Evolutionary conservation across 2,888 invertebrate species (phyloP).

Genomic region (Alcis repandata): DNA sequence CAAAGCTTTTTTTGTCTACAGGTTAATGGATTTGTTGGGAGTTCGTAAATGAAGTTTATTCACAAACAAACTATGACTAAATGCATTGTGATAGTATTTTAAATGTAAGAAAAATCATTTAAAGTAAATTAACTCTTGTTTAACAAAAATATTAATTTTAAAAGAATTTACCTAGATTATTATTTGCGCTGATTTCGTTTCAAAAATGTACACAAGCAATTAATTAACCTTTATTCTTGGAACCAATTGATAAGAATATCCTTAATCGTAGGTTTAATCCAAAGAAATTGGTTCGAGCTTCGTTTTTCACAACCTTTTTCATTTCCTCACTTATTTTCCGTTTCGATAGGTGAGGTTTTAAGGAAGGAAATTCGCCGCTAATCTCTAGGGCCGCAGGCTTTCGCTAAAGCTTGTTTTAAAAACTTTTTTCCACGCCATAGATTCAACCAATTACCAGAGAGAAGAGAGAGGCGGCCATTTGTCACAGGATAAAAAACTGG

Average conservation of each 20-base stretch:
- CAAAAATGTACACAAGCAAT: no score
- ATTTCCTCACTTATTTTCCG: constrained; percentile 16
- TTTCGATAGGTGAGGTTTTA: constrained; percentile 22
- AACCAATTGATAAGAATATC: not conserved
- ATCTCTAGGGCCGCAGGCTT: constrained; percentile 31
- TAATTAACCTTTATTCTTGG: not conserved
- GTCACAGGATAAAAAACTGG: constrained; percentile 75
- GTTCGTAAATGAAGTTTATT: no score
- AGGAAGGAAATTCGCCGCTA: constrained; percentile 23
- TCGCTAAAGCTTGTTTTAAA: constrained; percentile 45
- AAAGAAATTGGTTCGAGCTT: not conserved
- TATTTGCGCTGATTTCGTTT: no score
- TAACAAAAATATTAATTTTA: not conserved
- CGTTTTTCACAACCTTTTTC: constrained; percentile 7
- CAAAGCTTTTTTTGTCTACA: not conserved
- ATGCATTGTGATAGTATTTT: not conserved
- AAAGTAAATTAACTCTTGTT: not conserved
- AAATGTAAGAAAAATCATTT: no score
- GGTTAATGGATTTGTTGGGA: constrained; percentile 1
- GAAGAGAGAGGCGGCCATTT: constrained; percentile 71
- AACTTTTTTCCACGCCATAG: constrained; percentile 62
- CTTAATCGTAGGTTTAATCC: not conserved
- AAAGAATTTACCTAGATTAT: no score
- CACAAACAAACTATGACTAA: not conserved
- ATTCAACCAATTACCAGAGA: constrained; percentile 75